These are phyloP conservation scores for Sebastes iracundus DNA, from an alignment of 2,797 vertebrate genomes.

Conservation along the genomic window DNA sequence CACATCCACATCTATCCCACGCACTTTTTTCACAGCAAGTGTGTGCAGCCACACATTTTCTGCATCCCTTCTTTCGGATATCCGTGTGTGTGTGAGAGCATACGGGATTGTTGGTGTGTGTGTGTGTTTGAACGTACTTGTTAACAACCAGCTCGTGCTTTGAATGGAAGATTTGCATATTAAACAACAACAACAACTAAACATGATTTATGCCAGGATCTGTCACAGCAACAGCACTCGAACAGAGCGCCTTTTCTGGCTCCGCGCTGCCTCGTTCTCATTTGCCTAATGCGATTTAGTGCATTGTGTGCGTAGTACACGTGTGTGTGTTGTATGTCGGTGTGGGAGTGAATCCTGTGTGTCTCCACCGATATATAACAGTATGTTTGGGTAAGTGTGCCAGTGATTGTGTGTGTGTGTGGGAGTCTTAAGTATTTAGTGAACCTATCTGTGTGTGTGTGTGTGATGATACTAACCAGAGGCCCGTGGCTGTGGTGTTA, in stretches of 20 bases:
- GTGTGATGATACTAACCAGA: constrained; percentile 28
- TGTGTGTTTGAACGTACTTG: constrained; percentile 40
- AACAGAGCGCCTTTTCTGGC: constrained; percentile 49
- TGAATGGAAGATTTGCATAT: constrained; percentile 75
- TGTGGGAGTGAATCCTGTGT: constrained; percentile 12
- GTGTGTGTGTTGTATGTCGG: constrained; percentile 23
- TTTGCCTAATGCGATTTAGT: constrained; percentile 77
- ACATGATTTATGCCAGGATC: constrained; percentile 74
- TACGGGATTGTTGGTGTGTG: not conserved
- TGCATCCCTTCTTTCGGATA: not conserved
- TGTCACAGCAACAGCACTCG: constrained; percentile 63
- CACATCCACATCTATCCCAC: constrained; percentile 53
- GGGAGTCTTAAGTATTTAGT: constrained; percentile 34
- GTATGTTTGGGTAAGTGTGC: constrained; percentile 29
- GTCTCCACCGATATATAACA: not conserved
- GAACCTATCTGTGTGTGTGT: not conserved
- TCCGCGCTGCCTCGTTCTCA: constrained; percentile 51
- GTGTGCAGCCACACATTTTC: constrained; percentile 2
- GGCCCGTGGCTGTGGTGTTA: constrained; percentile 41
- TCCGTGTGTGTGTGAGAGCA: constrained; percentile 11
- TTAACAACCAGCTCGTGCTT: constrained; percentile 66
- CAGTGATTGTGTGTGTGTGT: constrained; percentile 17
- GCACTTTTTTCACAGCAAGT: constrained; percentile 6
- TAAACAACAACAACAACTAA: constrained; percentile 70
- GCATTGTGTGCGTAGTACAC: constrained; percentile 20